Conservation (phyloP, 2,113 vertebrate species). For the Spea bombifrons region DNA sequence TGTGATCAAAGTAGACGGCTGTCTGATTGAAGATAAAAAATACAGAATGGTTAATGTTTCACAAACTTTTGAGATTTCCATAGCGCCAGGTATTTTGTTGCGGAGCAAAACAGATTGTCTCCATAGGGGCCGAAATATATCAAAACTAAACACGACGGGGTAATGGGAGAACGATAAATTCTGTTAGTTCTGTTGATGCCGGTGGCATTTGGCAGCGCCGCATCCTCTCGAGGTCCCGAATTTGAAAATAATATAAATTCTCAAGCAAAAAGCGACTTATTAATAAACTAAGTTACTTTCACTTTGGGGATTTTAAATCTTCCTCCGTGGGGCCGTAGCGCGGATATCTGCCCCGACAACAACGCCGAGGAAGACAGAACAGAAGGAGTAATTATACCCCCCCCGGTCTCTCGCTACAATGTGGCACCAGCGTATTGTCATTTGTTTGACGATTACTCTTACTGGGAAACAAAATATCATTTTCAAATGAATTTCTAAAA, state of each 20-base stretch:
- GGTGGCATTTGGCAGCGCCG: conserved; percentile 3
- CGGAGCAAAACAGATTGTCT: background rate
- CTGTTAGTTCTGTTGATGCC: conserved; percentile 7
- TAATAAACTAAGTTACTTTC: conserved; percentile 20
- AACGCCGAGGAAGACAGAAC: conserved; percentile 7
- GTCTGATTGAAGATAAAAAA: conserved; percentile 9
- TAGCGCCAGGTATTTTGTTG: background rate
- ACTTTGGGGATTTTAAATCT: conserved; percentile 37
- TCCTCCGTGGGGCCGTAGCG: background rate
- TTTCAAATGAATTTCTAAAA: too few species aligned
- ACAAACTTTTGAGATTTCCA: conserved; percentile 11
- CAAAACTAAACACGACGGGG: background rate
- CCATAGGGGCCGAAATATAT: background rate
- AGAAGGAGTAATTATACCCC: conserved; percentile 23
- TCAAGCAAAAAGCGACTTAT: conserved; percentile 25
- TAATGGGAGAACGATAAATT: background rate
- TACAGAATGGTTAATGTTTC: background rate
- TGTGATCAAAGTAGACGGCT: conserved; percentile 18
- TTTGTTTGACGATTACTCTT: background rate
- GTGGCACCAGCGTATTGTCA: conserved; percentile 7
- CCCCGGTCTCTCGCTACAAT: conserved; percentile 2
- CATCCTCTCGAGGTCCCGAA: background rate
- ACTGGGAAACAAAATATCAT: too few species aligned
- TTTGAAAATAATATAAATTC: conserved; percentile 10
- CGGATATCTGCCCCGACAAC: conserved; percentile 15